Percentiles rank a stretch among this genome's conserved stretches.
phyloP scores from a whole-genome alignment of 1,140 invertebrate genomes.

The Dreissena polymorpha region DNA sequence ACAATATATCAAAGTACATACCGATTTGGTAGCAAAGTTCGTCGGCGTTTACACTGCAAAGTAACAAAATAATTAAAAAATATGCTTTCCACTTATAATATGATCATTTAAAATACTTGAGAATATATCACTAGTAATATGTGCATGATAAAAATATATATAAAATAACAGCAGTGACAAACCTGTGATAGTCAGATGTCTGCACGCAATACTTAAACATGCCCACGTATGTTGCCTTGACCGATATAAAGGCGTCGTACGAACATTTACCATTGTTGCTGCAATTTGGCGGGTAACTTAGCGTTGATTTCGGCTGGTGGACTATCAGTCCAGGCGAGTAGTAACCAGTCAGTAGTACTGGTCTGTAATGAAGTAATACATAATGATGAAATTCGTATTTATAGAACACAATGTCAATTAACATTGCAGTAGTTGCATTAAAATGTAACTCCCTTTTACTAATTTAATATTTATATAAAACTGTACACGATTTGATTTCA shows the following conservation, averaged over 20 bases:
- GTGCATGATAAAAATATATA: neutral
- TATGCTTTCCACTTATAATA: neutral
- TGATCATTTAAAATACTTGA: neutral
- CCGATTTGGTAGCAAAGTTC: neutral
- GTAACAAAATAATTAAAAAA: neutral
- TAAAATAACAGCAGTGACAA: neutral
- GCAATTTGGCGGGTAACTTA: neutral
- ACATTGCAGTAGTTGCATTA: neutral
- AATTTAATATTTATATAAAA: neutral
- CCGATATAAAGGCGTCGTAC: neutral
- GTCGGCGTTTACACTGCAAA: neutral
- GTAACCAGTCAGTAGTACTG: neutral
- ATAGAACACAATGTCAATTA: neutral
- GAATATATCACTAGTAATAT: neutral
- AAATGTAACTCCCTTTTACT: neutral
- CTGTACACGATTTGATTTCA: too few species aligned
- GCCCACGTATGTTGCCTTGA: neutral
- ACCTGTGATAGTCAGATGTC: neutral
- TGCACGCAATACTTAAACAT: conserved; percentile 1
- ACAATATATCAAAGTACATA: neutral
- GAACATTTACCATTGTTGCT: neutral
- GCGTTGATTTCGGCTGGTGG: neutral
- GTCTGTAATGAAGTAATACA: neutral
- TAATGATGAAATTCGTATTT: neutral
- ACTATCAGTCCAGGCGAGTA: neutral